A percentile compares a stretch with the other conserved stretches of the same genome.
Conservation (phyloP, 2,797 vertebrate species). For the Sus cebifrons region DNA sequence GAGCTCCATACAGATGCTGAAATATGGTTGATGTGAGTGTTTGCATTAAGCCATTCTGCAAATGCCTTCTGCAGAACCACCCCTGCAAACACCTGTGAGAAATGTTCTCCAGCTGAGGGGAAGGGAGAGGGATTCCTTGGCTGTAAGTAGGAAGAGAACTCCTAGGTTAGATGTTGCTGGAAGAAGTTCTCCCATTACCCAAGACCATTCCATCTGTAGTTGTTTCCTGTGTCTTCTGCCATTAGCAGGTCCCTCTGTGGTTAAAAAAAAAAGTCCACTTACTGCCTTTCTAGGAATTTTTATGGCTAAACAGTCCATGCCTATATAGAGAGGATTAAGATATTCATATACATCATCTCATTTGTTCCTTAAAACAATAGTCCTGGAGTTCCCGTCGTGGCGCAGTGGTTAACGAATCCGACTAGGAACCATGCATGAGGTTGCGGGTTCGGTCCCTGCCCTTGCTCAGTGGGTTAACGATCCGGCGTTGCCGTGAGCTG, state of each 20-base stretch:
- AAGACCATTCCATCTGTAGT: neutral
- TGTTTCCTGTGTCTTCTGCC: neutral
- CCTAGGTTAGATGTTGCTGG: neutral
- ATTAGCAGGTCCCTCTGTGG: neutral
- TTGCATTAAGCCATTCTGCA: neutral
- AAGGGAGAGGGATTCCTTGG: neutral
- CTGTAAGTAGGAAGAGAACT: neutral
- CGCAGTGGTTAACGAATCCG: too few species aligned
- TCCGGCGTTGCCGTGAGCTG: too few species aligned
- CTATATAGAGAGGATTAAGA: neutral
- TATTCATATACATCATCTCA: neutral
- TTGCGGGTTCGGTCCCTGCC: too few species aligned
- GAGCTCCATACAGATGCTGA: neutral
- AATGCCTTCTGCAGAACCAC: neutral
- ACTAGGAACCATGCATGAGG: too few species aligned
- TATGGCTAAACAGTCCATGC: neutral
- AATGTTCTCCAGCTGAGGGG: neutral
- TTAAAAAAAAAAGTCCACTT: neutral
- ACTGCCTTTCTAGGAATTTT: neutral
- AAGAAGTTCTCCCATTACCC: slow-evolving; percentile 4
- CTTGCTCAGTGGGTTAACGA: too few species aligned
- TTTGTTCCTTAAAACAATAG: neutral
- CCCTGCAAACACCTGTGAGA: neutral
- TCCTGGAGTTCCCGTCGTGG: too few species aligned
- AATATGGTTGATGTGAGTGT: neutral